These are phyloP conservation scores for Furcula furcula DNA, from an alignment of 2,888 invertebrate genomes.

Conservation along the genomic window DNA sequence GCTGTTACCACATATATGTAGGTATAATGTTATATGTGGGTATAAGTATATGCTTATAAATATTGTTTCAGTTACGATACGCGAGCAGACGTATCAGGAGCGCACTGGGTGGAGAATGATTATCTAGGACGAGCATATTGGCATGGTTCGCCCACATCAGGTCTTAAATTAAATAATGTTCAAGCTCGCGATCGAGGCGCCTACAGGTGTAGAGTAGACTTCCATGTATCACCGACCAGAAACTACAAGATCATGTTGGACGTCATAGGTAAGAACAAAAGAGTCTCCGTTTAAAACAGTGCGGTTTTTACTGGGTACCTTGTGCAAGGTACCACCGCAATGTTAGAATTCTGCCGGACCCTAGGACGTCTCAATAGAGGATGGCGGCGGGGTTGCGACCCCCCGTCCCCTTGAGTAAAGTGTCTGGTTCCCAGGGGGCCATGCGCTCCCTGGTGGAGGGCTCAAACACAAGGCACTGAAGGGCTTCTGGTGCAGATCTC, in stretches of 20 bases:
- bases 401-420: too few species aligned
- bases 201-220: conserved; percentile 72
- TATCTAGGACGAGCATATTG: conserved; percentile 86
- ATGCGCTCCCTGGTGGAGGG: too few species aligned
- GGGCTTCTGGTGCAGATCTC: too few species aligned
- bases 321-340: too few species aligned
- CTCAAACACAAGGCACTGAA: too few species aligned
- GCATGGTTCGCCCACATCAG: conserved; percentile 61
- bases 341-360: too few species aligned
- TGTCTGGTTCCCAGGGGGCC: too few species aligned
- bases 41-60: neutral
- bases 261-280: conserved; percentile 84
- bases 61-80: conserved; percentile 59
- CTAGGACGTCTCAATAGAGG: too few species aligned
- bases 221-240: conserved; percentile 86
- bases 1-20: too few species aligned
- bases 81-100: conserved; percentile 53
- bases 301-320: too few species aligned
- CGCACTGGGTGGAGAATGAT: conserved; percentile 75
- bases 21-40: neutral
- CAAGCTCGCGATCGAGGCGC: conserved; percentile 60
- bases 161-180: conserved; percentile 55
- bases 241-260: conserved; percentile 88
- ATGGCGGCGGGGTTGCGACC: too few species aligned
- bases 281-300: too few species aligned